Evolutionary conservation across 2,888 invertebrate genomes (phyloP).

Genomic region (Allygus modestus): DNA sequence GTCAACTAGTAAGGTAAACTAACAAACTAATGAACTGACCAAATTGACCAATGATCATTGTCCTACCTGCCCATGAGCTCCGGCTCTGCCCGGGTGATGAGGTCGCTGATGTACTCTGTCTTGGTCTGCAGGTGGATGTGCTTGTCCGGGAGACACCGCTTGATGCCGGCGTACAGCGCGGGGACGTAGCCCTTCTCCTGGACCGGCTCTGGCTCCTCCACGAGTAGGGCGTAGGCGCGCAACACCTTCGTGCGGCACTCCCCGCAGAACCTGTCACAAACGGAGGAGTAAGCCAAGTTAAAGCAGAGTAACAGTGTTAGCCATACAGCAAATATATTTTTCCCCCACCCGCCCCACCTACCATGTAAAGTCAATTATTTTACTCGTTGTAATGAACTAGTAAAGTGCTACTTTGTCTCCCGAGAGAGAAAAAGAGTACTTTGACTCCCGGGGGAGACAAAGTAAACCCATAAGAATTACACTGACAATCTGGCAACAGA

Average conservation of each 20-base stretch:
- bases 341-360: too few relatives aligned
- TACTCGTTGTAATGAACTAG: too few relatives aligned
- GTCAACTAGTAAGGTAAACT: too few relatives aligned
- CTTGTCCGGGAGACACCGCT: constrained; percentile 89
- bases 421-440: too few relatives aligned
- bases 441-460: too few relatives aligned
- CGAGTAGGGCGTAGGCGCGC: constrained; percentile 90
- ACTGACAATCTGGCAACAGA: too few relatives aligned
- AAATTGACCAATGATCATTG: not conserved
- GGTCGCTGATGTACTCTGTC: constrained; percentile 91
- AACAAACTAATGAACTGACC: too few relatives aligned
- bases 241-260: constrained; percentile 95
- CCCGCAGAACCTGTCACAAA: constrained; percentile 85
- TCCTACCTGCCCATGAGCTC: constrained; percentile 85
- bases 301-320: constrained; percentile 59
- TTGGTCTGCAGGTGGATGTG: constrained; percentile 93
- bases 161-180: constrained; percentile 90
- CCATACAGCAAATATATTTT: too few relatives aligned
- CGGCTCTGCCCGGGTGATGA: constrained; percentile 94
- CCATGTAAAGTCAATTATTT: too few relatives aligned
- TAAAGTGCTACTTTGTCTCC: too few relatives aligned
- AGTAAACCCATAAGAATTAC: too few relatives aligned
- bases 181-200: constrained; percentile 95
- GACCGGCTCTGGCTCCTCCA: constrained; percentile 88
- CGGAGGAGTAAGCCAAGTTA: too few relatives aligned